Base-by-base conservation (phyloP, 2,888 invertebrate genomes). In the Aphidoletes aphidimyza region DNA sequence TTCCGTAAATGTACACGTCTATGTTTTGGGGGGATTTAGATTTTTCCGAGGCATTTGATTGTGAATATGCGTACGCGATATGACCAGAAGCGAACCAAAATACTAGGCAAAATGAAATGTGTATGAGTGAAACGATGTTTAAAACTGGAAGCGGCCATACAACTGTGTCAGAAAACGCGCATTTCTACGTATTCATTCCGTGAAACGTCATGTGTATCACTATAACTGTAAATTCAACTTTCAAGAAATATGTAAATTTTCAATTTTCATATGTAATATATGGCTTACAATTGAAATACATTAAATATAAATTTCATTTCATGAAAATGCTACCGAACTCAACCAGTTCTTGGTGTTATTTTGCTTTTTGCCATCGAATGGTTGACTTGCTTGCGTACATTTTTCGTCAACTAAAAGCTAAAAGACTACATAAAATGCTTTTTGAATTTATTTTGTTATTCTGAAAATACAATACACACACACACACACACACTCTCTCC, bases 181-280 rank as follows among this genome's bases (percentile, higher is more conserved):
- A n/a, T n/a, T n/a, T n/a, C n/a, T n/a, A n/a, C n/a, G n/a, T n/a
- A n/a, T n/a, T n/a, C n/a, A n/a, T n/a, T n/a, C n/a, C n/a, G n/a
- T n/a, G n/a, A n/a, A n/a, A n/a, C n/a, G n/a, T n/a, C n/a, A n/a
- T 42, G 42, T 42, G 14, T 42, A 11, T 6, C 54, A 54, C 17
- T 8, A n/a, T n/a, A 54, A n/a, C n/a, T n/a, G 54, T n/a, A 17
- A 3, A 54, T 6, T 14, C 36, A 81, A 37, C 36, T 81, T 36
- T n/a, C 81, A 37, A 81, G 37, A 81, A 81, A 37, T 81, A 81
- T 81, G 81, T 17, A 81, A 81, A 81, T 81, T 81, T 81, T 81
- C 37, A 81, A 81, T 81, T 37, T 81, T 81, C 81, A 81, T 81
- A 81, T 81, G 81, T 81, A 81, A 81, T 37, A 81, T 37, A 81